A percentile compares a stretch with the other conserved stretches of the same genome.
Conservation (phyloP, 2,113 vertebrate species). For the Cinclus cinclus region DNA sequence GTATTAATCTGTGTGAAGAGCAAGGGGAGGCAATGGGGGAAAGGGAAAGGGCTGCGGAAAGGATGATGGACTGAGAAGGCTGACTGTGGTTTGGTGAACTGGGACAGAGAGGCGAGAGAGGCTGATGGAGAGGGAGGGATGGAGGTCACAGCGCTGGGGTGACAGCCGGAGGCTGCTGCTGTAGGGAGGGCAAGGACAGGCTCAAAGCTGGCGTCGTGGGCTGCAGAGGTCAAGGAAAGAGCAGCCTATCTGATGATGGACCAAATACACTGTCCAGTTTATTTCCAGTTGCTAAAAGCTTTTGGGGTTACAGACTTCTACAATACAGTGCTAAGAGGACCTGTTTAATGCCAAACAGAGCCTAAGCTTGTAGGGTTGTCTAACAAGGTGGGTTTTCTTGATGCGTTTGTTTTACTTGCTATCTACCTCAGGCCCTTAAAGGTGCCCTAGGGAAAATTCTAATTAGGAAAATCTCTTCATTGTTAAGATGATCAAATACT, state of each 20-base stretch:
- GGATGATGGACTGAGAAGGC: neutral
- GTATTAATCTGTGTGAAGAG: neutral
- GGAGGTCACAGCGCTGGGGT: neutral
- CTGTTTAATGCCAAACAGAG: neutral
- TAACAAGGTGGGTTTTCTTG: neutral
- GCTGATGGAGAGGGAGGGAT: no score
- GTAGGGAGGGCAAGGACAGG: neutral
- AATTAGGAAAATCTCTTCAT: rapidly evolving
- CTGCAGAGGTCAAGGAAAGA: neutral
- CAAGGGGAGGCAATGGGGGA: neutral
- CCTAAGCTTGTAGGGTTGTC: neutral
- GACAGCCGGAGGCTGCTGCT: neutral
- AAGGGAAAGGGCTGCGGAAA: neutral
- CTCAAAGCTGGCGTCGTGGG: neutral
- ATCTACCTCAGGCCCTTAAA: neutral
- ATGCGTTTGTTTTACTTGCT: neutral
- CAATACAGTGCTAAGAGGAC: neutral
- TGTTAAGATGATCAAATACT: rapidly evolving
- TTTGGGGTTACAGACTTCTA: neutral
- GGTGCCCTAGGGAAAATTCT: neutral
- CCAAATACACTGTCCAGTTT: neutral
- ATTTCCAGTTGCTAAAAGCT: neutral
- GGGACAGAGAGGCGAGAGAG: neutral
- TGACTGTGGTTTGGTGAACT: rapidly evolving
- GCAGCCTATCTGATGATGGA: neutral